phyloP scores from a whole-genome alignment of 2,888 invertebrate species.

The Idaea biselata region DNA sequence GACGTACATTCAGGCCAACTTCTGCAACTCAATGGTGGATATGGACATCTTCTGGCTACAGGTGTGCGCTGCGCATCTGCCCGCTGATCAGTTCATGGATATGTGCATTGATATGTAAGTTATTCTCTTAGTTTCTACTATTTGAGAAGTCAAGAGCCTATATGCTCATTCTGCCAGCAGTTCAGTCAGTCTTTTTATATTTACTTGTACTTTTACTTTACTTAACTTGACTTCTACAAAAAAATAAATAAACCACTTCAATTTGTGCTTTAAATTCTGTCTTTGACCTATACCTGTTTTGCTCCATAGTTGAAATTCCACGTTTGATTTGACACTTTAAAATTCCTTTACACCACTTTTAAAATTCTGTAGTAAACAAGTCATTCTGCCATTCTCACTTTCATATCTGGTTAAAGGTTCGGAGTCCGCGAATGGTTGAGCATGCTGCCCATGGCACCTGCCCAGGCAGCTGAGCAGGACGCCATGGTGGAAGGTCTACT shows the following conservation, averaged over 20 bases:
- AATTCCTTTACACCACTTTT: not conserved
- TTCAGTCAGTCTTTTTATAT: no score
- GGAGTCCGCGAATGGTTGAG: slow-evolving; percentile 93
- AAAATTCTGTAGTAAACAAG: not conserved
- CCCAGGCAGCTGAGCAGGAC: slow-evolving; percentile 90
- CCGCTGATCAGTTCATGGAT: slow-evolving; percentile 91
- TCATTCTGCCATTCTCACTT: not conserved
- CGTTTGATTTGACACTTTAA: no score
- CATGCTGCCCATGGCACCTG: slow-evolving; percentile 84
- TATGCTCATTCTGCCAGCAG: not conserved
- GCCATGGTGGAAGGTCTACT: slow-evolving; percentile 96
- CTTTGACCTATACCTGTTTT: no score
- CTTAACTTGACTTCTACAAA: no score
- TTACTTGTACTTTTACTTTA: no score
- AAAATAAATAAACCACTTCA: no score
- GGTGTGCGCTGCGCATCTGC: slow-evolving; percentile 93
- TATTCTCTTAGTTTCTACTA: no score
- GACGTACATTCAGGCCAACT: slow-evolving; percentile 99
- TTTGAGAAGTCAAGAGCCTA: no score
- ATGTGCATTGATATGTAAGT: slow-evolving; percentile 93
- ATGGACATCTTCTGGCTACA: slow-evolving; percentile 97
- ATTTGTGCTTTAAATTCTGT: no score
- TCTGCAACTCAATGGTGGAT: slow-evolving; percentile 99
- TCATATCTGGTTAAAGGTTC: slow-evolving; percentile 79
- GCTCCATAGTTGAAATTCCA: no score